Evolutionary conservation across 64 coral and sea anemone genomes (phyloP).

Genomic region (Dendronephthya gigantea): DNA sequence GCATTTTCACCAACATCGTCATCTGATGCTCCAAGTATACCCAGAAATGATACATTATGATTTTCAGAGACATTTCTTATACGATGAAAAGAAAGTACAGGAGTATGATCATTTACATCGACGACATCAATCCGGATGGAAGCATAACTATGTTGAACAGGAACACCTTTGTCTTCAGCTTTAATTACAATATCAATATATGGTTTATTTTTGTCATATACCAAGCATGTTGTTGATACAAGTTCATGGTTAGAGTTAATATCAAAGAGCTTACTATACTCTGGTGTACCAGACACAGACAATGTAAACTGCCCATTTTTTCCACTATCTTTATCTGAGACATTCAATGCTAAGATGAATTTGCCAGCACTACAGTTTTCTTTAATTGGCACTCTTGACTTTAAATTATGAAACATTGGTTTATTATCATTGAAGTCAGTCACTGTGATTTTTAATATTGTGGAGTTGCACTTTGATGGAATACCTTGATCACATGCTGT

Average conservation of each 20-base stretch:
- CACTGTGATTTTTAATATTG: constrained; percentile 4
- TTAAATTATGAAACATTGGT: not conserved
- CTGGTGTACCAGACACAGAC: not conserved
- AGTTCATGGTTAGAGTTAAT: not conserved
- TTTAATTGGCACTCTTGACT: not conserved
- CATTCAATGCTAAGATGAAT: not conserved
- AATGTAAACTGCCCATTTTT: not conserved
- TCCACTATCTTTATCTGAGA: not conserved
- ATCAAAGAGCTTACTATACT: not conserved
- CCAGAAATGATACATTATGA: not conserved
- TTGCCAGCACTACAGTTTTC: not conserved
- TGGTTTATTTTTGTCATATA: not conserved
- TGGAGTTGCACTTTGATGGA: not conserved
- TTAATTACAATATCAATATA: not conserved
- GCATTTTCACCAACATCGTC: not conserved
- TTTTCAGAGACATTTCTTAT: not conserved
- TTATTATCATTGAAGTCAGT: not conserved
- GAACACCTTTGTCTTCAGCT: not conserved
- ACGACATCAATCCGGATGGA: not conserved
- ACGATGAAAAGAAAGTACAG: not conserved
- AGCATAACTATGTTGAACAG: not conserved
- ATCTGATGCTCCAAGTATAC: not conserved
- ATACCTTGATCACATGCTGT: not conserved
- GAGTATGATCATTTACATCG: constrained; percentile 5
- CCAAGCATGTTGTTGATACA: not conserved